Percentiles rank a stretch among this genome's conserved stretches.
Evolutionary conservation across 2,797 vertebrate genomes (phyloP).

Genomic region (Sebastes flavidus): DNA sequence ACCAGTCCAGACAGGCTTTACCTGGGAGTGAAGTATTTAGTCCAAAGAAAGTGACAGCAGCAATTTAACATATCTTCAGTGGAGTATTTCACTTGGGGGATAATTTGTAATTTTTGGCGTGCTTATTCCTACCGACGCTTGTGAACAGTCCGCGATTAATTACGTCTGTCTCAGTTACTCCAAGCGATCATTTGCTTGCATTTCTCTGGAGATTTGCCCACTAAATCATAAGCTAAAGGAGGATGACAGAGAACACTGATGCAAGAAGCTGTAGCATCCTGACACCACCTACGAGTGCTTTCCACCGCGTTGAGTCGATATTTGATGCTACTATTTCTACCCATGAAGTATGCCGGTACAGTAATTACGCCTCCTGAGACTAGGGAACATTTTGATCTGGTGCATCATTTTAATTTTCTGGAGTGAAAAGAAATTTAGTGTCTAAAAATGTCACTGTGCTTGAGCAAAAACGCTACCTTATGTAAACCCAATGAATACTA

Average conservation of each 20-base stretch:
- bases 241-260: slow-evolving; percentile 27
- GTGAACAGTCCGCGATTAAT: slow-evolving; percentile 54
- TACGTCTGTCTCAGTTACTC: slow-evolving; percentile 39
- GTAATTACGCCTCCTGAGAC: slow-evolving; percentile 34
- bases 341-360: background rate
- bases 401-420: slow-evolving; percentile 23
- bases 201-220: slow-evolving; percentile 33
- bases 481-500: background rate
- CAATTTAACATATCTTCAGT: slow-evolving; percentile 34
- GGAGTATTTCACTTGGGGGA: slow-evolving; percentile 34
- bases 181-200: slow-evolving; percentile 37
- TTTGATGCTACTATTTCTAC: slow-evolving; percentile 25
- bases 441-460: background rate
- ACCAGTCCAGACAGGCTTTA: slow-evolving; percentile 7
- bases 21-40: slow-evolving; percentile 36
- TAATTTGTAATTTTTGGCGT: slow-evolving; percentile 44
- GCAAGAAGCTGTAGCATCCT: slow-evolving; percentile 11
- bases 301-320: background rate
- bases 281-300: background rate
- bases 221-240: slow-evolving; percentile 51
- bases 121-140: slow-evolving; percentile 26
- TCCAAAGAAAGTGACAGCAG: slow-evolving; percentile 42
- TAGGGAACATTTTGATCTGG: slow-evolving; percentile 11
- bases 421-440: slow-evolving; percentile 2
- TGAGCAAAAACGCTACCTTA: background rate